Evolutionary conservation across 2,113 vertebrate genomes (phyloP), one percentile per base, ranked within the genome.

Genomic region (Oncorhynchus clarkii): DNA sequence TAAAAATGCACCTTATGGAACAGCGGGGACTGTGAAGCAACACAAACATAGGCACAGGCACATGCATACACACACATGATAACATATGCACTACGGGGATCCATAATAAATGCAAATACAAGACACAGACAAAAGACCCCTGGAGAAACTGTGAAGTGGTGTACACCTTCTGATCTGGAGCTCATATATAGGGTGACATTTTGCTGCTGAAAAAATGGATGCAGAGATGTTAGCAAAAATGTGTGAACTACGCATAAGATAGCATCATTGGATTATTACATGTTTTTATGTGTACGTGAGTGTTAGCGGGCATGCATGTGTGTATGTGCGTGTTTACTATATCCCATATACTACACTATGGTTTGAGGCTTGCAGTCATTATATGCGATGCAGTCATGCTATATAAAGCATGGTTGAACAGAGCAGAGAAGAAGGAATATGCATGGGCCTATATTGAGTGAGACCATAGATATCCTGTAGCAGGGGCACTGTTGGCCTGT

Each of bases 391-490:
- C 86, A 85, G 84, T 82, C 18, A 26, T 65, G 87, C 88, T 82
- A 26, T 54, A 18, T 13, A 18, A 54, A 54, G 51, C 51, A 18
- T 18, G 16, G 51, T 18, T 54, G 16, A 14, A 54, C 51, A 54
- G 85, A 81, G 76, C 81, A 67, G 71, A 62, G 79, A 71, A 87
- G 90, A 88, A 90, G 78, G 78, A 79, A 84, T 90, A 88, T 83
- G 70, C 77, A 90, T 89, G 85, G 78, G 76, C 77, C 85, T 80
- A 70, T 74, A 51, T 72, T 13, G 74, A 79, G 85, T 80, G 73
- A 77, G 71, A 84, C 76, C 79, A 45, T 54, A 4, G 67, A 88
- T 87, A 84, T 88, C 88, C 85, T 73, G 60, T 20, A 71, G 59
- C 69, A 65, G 39, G 82, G 81, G 34, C 51, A 24, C 20, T 31